phyloP scores from a whole-genome alignment of 2,113 vertebrate species.

The Zosterops pallidus region DNA sequence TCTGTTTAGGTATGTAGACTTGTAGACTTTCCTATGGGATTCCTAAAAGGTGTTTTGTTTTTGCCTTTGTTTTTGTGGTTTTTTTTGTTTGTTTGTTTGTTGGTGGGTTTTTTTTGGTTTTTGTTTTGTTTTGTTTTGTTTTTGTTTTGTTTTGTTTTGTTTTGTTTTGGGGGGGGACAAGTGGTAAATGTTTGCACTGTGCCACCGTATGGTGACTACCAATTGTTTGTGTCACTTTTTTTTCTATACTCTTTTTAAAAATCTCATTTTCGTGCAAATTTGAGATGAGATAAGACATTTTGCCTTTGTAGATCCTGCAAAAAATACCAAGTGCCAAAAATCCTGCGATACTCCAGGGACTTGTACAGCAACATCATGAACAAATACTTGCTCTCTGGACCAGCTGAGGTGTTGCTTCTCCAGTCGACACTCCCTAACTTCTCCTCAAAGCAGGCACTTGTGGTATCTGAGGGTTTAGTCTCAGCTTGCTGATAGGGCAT shows the following conservation, averaged over 20 bases:
- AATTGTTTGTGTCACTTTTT: background rate
- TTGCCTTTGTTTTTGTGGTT: too few species aligned
- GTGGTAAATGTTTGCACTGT: background rate
- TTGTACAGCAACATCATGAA: background rate
- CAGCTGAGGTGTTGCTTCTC: background rate
- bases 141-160: too few species aligned
- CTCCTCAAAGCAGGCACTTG: background rate
- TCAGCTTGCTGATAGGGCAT: background rate
- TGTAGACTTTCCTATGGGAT: background rate
- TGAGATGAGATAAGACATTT: background rate
- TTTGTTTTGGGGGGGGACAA: background rate
- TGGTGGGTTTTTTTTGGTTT: too few species aligned
- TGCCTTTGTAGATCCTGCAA: background rate
- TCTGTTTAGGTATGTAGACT: background rate
- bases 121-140: too few species aligned
- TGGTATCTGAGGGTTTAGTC: background rate
- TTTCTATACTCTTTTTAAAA: background rate
- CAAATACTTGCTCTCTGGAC: background rate
- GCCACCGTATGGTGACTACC: background rate
- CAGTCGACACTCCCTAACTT: background rate
- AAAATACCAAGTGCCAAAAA: background rate
- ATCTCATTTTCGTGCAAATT: background rate
- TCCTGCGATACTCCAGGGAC: too few species aligned
- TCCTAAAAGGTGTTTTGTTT: background rate
- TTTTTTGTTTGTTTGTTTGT: too few species aligned